Evolutionary conservation across 2,113 vertebrate genomes (phyloP), one percentile per base, ranked within the genome.

Genomic region (Atherinomorus stipes): DNA sequence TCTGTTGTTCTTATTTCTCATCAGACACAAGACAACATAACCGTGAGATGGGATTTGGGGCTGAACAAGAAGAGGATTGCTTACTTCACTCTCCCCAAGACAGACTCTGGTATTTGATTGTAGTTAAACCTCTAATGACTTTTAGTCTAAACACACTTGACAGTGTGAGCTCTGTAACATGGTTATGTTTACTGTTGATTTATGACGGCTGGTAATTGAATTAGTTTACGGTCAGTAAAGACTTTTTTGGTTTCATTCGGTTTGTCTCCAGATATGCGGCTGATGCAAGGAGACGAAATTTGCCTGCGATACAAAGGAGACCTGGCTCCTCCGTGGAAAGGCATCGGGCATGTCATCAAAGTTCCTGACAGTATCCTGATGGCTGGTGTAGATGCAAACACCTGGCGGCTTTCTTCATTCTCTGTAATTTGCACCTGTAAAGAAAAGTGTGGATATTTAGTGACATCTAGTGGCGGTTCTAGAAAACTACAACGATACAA

Each of bases 21-120:
- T 10, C 56, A 99, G 98, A 99, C 98, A 80, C 98, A 99, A 92
- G 98, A 99, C 91, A 99, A 99, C 94, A 99, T 99, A 93, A 99
- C 98, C 9, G 97, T 99, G 89, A 95, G 98, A 88, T 99, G 98
- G 98, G 97, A 99, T 92, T 95, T 99, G 92, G 98, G 98, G 74
- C 95, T 99, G 91, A 99, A 99, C 94, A 99, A 99, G 96, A 99
- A 99, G 89, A 95, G 98, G 92, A 99, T 99, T 93, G 98, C 98
- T 80, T 99, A 98, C 93, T 99, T 99, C 94, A 96, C 97, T 60
- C 92, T 99, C 86, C 98, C 98, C 92, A 99, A 99, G 96, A 99
- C 97, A 66, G 98, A 99, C 81, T 99, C 98, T 93, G 94, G 94
- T 95, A 96, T 68, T 44, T 28, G 26, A 49, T 74, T 34, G 62